Conservation (phyloP, 2,113 vertebrate species). For the Leucosticte australis region DNA sequence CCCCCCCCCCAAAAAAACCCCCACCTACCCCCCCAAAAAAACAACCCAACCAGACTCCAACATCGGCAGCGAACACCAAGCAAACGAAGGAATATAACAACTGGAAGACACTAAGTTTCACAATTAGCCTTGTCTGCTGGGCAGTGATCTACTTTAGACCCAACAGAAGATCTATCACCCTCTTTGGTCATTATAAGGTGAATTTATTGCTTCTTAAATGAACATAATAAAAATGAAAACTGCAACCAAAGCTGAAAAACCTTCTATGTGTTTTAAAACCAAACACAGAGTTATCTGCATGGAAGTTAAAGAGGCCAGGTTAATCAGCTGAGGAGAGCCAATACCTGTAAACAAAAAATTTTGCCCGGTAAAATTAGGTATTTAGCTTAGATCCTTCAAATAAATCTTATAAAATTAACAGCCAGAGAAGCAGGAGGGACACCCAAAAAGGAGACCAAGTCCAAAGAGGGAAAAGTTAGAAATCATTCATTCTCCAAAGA, state of each 20-base stretch:
- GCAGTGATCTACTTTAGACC: not conserved
- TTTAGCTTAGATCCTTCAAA: not conserved
- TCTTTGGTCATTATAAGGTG: not conserved
- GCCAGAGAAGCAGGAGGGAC: not conserved
- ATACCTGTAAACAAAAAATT: not conserved
- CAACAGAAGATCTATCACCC: not conserved
- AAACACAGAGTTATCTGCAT: not conserved
- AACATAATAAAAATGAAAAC: not conserved
- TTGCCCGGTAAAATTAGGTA: not conserved
- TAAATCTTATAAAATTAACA: not conserved
- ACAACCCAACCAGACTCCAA: not conserved
- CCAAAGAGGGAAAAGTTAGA: not conserved
- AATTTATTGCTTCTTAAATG: not conserved
- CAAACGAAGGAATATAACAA: not conserved
- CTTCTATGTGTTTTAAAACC: not conserved
- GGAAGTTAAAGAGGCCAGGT: not conserved
- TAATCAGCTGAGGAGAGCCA: not conserved
- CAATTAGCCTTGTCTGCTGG: not conserved
- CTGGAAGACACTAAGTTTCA: not conserved
- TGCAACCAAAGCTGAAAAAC: rapidly evolving
- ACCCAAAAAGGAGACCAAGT: not conserved
- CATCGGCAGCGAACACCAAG: not conserved
- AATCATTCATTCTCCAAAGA: not conserved
- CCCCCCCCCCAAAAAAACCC: too few species aligned
- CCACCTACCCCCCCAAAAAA: not conserved